phyloP scores from a whole-genome alignment of 1,140 invertebrate genomes.

The Drosophila chauvacae region DNA sequence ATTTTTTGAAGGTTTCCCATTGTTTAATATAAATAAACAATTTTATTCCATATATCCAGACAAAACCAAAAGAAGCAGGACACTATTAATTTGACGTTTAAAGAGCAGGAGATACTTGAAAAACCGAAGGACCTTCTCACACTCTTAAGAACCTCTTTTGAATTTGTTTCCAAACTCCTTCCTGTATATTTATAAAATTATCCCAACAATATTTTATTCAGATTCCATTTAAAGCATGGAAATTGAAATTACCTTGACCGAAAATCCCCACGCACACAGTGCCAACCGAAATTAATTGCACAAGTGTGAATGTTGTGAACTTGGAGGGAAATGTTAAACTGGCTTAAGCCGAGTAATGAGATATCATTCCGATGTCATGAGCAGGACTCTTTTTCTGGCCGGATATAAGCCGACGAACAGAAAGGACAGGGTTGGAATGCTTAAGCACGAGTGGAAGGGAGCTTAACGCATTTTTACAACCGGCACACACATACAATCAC shows the following conservation, averaged over 20 bases:
- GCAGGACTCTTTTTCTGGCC: constrained; percentile 26
- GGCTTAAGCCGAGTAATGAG: constrained; percentile 71
- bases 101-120: too few relatives aligned
- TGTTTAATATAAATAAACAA: too few relatives aligned
- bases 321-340: constrained; percentile 65
- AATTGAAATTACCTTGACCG: neutral
- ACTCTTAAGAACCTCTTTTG: too few relatives aligned
- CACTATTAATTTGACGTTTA: too few relatives aligned
- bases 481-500: constrained; percentile 11
- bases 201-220: neutral
- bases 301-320: constrained; percentile 56
- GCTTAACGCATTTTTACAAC: constrained; percentile 72
- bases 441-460: constrained; percentile 60
- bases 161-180: too few relatives aligned
- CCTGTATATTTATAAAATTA: too few relatives aligned
- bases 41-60: too few relatives aligned
- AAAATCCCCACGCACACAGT: constrained; percentile 4
- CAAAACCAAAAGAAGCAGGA: too few relatives aligned
- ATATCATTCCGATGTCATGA: constrained; percentile 57
- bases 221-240: neutral
- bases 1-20: too few relatives aligned
- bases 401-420: constrained; percentile 38
- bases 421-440: constrained; percentile 47
- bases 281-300: constrained; percentile 44
- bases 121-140: too few relatives aligned